Conservation (phyloP, 2,888 invertebrate species). For the Eilema depressum region DNA sequence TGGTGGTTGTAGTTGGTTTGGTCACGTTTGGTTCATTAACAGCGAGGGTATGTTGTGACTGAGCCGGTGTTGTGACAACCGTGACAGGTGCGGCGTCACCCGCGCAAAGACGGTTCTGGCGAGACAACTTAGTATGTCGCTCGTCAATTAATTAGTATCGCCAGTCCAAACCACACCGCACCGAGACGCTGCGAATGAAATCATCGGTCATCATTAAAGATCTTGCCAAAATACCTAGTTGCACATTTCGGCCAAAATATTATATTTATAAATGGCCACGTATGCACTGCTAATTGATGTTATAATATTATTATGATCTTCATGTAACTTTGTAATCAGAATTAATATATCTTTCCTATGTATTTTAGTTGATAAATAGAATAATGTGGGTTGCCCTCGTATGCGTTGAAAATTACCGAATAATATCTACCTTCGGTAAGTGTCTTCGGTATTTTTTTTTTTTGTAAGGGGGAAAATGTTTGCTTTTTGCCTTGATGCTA, state of each 20-base stretch:
- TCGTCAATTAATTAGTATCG: slow-evolving; percentile 66
- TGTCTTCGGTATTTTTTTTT: neutral
- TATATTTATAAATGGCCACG: slow-evolving; percentile 44
- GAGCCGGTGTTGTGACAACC: slow-evolving; percentile 62
- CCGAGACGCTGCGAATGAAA: slow-evolving; percentile 59
- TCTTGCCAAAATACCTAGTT: slow-evolving; percentile 57
- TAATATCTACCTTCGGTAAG: neutral
- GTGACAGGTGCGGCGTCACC: slow-evolving; percentile 68
- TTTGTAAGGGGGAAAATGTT: neutral
- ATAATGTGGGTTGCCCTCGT: neutral
- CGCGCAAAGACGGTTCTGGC: slow-evolving; percentile 53
- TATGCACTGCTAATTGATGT: slow-evolving; percentile 18
- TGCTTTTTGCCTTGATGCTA: neutral
- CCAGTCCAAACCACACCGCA: slow-evolving; percentile 53
- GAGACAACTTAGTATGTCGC: slow-evolving; percentile 57
- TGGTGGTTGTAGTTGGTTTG: slow-evolving; percentile 14
- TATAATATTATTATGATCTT: slow-evolving; percentile 4
- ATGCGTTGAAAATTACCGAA: too few species aligned
- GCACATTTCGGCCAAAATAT: slow-evolving; percentile 46
- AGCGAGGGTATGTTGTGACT: slow-evolving; percentile 40
- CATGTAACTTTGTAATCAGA: neutral
- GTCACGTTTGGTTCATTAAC: slow-evolving; percentile 31
- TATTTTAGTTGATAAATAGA: neutral
- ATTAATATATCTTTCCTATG: neutral
- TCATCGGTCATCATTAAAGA: slow-evolving; percentile 62